Conservation (phyloP, 2,888 invertebrate species). For the Malachius bipustulatus region DNA sequence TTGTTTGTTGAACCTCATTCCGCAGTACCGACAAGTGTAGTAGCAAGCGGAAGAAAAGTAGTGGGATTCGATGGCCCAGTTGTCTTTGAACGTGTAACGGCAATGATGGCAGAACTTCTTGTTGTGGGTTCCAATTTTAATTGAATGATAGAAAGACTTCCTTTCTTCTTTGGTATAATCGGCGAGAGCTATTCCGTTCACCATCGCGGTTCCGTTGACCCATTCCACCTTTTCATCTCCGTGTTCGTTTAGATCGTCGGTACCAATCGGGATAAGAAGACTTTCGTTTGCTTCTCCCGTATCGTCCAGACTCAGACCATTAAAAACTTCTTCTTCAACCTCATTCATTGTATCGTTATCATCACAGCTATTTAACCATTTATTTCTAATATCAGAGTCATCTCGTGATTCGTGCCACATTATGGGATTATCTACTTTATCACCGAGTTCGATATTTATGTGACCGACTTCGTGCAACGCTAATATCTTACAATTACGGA, state of each 20-base stretch:
- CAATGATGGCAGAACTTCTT: constrained; percentile 35
- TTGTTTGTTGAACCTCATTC: constrained; percentile 35
- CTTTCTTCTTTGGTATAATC: constrained; percentile 33
- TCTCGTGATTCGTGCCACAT: constrained; percentile 27
- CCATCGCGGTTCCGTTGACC: constrained; percentile 24
- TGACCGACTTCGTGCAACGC: constrained; percentile 32
- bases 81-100: constrained; percentile 36
- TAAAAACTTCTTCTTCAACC: constrained; percentile 12
- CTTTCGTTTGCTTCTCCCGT: constrained; percentile 21
- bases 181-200: constrained; percentile 30
- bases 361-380: constrained; percentile 26
- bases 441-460: constrained; percentile 31
- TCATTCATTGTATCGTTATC: constrained; percentile 12
- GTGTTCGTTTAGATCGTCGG: constrained; percentile 7
- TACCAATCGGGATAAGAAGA: constrained; percentile 23
- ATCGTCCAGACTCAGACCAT: constrained; percentile 16
- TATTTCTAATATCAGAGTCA: constrained; percentile 29
- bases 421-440: constrained; percentile 29
- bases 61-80: constrained; percentile 37
- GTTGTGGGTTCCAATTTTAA: constrained; percentile 31
- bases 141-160: constrained; percentile 31
- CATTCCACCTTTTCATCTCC: constrained; percentile 19
- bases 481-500: constrained; percentile 28
- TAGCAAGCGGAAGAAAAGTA: constrained; percentile 34
- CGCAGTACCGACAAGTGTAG: constrained; percentile 33